Base-by-base conservation (phyloP, 2,888 invertebrate species). In the Gortyna flavago region DNA sequence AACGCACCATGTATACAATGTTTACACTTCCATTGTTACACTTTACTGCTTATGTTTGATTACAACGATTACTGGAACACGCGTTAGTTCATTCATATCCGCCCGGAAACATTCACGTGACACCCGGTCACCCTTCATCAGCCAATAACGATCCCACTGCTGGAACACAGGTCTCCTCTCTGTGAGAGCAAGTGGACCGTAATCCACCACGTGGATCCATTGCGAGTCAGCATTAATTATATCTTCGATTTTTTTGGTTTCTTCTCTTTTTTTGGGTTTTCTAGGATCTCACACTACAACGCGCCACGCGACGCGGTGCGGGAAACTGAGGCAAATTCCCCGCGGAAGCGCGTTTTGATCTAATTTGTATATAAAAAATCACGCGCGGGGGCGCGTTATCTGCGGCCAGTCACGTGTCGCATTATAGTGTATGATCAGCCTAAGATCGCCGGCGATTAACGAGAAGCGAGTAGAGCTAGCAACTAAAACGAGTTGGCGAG, bases 11-110 rank as follows among this genome's bases (percentile, higher is more conserved):
- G 80, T 80, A 62, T n/a, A 25, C 2, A 13, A 4, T 51, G 80
- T 29, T 72, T 41, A 25, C 35, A 25, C 25, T 80, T 79, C 38
- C 80, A 79, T 79, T 79, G 80, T 72, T 72, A 32, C 8, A 5
- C 9, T 44, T 35, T 18, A 18, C 25, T 38, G 32, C 8, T 13
- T 21, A 29, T n/a, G 4, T 57, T 57, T 44, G 16, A 48, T 41
- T 25, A 44, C 18, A 5, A 44, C 29, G 9, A 48, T 54, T 18
- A 29, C 35, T 32, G 32, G 9, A 54, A 76, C 21, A 64, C 9
- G 32, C 51, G 32, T 76, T 38, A 75, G 32, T 48, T 62, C 38
- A 29, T 71, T 72, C 18, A 70, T 69, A 69, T 48, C 13, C 41
- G 41, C n/a, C n/a, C 7, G 75, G 48, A 41, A 41, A 41, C 25